Evolutionary conservation across 1,140 invertebrate genomes (phyloP), one percentile per base, ranked within the genome.

Genomic region (Trichomalopsis sarcophagae): DNA sequence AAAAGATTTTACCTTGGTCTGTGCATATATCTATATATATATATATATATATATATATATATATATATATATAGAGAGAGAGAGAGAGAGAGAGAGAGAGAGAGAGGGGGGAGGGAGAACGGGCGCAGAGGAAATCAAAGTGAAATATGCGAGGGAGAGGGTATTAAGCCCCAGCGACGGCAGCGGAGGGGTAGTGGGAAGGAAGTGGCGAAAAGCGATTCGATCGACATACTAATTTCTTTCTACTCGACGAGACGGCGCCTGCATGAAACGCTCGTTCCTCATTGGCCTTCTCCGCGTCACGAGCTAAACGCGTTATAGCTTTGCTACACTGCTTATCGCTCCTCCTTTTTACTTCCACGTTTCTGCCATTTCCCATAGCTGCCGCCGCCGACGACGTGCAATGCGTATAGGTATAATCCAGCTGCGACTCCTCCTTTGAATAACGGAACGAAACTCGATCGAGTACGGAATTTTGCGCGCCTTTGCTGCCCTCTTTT

Each of bases 1-100:
- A 82, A 82, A 76, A 23, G 47, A 73, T 73, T 73, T 81, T 30
- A 62, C 55, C 33, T 36, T 36, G 4, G 33, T 36, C 33, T 36
- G 5, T 36, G 50, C 3, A 55, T 55, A 55, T 55, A 55, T 55
- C 17, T 0, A 14, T 50, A 50, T 50, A 40, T 40, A 40, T 9
- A 40, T 40, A 40, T 40, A 9, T 40, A 40, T 40, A 40, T 27
- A 2, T 21, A 27, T 27, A 27, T 27, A 27, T 27, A 27, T 27
- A 27, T 27, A 27, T 27, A 1, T 27, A 27, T 27, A 27, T 71
- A 17, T 4, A 14, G 33, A 2, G 2, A 5, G 13, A 33, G 21
- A 74, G 36, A 17, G 71, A 10, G 33, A 40, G 17, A 40, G 30
- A 79, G 50, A 74, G 36, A 40, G 36, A 40, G 36, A 40, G 36